A percentile compares a stretch with the other conserved stretches of the same genome.
Conservation (phyloP, 2,888 invertebrate genomes). For the Geophilus truncorum region DNA sequence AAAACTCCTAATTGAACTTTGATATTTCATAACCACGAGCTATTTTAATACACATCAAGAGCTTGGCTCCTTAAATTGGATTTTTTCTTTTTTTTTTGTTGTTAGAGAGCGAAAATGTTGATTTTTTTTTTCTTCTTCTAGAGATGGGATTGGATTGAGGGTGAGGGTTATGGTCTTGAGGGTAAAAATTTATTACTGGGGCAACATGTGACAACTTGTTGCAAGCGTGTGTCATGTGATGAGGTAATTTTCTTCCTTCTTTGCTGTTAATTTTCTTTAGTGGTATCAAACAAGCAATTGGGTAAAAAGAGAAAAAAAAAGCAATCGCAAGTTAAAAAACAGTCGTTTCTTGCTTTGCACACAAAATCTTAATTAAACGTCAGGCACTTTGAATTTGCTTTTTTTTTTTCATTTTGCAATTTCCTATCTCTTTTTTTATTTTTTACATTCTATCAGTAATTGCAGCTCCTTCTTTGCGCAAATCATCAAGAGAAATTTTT, state of each 20-base stretch:
- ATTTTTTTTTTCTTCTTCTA: not conserved
- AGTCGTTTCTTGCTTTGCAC: not conserved
- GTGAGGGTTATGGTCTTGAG: not conserved
- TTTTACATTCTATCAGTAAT: not conserved
- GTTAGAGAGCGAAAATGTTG: not conserved
- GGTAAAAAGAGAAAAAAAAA: not conserved
- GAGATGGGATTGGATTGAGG: not conserved
- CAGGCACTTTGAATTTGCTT: not conserved
- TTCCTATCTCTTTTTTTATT: not conserved
- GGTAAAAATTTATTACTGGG: not conserved
- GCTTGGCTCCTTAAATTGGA: not conserved
- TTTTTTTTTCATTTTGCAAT: not conserved
- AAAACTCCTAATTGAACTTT: not conserved
- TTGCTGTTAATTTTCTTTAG: conserved; percentile 20
- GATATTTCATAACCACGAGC: conserved; percentile 16
- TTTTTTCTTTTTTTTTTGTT: not conserved
- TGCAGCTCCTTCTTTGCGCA: not conserved
- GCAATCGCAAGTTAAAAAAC: conserved; percentile 16
- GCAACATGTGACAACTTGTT: conserved; percentile 24
- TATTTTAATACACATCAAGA: not conserved
- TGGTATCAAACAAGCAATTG: conserved; percentile 27
- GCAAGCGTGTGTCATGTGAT: not conserved
- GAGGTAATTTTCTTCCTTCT: conserved; percentile 5
- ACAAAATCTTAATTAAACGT: conserved; percentile 25
- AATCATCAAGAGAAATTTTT: not conserved